Base-by-base conservation (phyloP, 2,888 invertebrate species). In the Trachelus troglodyta region DNA sequence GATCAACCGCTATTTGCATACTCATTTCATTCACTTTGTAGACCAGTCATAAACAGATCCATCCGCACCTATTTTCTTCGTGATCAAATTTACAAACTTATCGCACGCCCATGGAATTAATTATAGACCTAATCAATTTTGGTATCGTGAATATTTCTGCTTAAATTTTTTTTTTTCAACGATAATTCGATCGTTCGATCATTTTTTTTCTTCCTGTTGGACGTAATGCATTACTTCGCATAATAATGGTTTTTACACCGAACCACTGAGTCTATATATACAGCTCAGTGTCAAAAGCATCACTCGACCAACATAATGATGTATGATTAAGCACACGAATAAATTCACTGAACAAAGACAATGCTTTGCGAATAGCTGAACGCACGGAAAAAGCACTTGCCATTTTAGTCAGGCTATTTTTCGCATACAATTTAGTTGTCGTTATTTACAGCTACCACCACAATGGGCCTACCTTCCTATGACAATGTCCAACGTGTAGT, bases 401-500 rank as follows among this genome's bases (percentile, higher is more conserved):
- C 23, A 56, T 56, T 56, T 4, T 56, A 23, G 40, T 56, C 40
- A 56, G 23, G 40, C 15, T 56, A 23, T 56, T 56, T 56, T 56
- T 56, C 23, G 40, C 40, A 9, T 56, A 56, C 23, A 2, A 56
- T 56, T 56, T 56, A 56, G 23, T 23, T 56, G 40, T 56, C 40
- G 6, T 56, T 23, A 15, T 9, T 15, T 23, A 23, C 6, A 23
- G 23, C 40, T 15, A 56, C 40, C 6, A 56, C 40, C 6, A 56
- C 15, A 23, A 56, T 1, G 40, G 23, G 6, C 9, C 4, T 56
- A 15, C 35, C 23, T 69, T 56, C 30, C 69, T 71, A 11, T 78
- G 76, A 77, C 77, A 78, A 34, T 82, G 81, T 78, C 73, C 74
- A 79, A 79, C 75, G 77, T 56, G 40, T 23, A 9, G 40, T 56